Evolutionary conservation across 35 echinoderm and acorn worm genomes (phyloP), one percentile per base, ranked within the genome.

Genomic region (Ophiothrix spiculata): DNA sequence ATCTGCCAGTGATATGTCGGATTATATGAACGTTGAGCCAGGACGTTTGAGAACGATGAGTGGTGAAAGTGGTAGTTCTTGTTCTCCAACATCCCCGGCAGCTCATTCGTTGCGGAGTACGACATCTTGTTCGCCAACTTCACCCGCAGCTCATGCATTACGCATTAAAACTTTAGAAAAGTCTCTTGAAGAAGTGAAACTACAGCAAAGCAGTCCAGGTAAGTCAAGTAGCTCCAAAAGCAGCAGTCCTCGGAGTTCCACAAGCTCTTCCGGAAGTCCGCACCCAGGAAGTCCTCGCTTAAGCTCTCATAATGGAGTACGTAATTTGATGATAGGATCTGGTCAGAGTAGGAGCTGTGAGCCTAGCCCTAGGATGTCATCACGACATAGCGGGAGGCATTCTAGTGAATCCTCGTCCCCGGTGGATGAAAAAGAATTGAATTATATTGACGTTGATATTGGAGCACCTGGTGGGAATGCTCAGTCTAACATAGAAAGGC

Each of bases 391-490:
- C 73, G 83, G 80, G n/a, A 75, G 80, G 21, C 81, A 81, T 25
- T 81, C 80, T 13, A 84, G 80, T 69, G 74, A 81, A 36, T 75
- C 81, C 12, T 90, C 88, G 0, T 86, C 84, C 3, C 84, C 75
- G 56, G 25, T 76, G 8, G 88, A 85, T 40, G 91, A 97, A 40
- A 77, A 69, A 69, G 94, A 97, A 81, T 74, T 97, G 0, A 97
- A 97, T 73, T 97, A 97, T 64, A 90, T 97, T 37, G 94, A 97
- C 76, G 94, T 97, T 13, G 91, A 93, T 40, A 93, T 93, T 35
- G 86, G 78, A 23, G 79, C 93, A 76, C 86, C 88, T 23, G 42
- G 77, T 36, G 86, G 78, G 21, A 87, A 75, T 25, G 75, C 87
- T 12, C 84, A 87, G 4, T 39, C 79, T 4, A 31, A 39, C 14